Conservation (phyloP, 2,113 vertebrate species). For the Microcebus jonahi region DNA sequence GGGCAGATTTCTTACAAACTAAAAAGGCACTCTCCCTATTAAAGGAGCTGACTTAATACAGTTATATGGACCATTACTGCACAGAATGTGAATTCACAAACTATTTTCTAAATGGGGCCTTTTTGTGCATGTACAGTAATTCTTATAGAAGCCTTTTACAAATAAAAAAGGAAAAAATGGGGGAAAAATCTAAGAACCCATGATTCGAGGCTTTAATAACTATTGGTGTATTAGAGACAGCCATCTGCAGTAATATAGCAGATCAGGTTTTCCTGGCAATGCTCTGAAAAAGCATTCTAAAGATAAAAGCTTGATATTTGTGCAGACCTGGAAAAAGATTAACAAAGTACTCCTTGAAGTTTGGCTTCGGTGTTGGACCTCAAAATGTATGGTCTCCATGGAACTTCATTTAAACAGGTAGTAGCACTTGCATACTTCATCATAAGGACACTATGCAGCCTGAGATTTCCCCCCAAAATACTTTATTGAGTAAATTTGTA, state of each 20-base stretch:
- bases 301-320: constrained; percentile 72
- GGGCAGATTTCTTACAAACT: constrained; percentile 74
- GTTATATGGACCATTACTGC: constrained; percentile 74
- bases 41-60: constrained; percentile 78
- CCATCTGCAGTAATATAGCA: constrained; percentile 59
- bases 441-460: not conserved
- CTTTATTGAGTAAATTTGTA: constrained; percentile 36
- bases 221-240: constrained; percentile 66
- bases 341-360: constrained; percentile 45
- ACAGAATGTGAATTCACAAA: constrained; percentile 76
- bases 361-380: not conserved
- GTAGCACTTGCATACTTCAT: not conserved
- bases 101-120: constrained; percentile 74
- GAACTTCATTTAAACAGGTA: constrained; percentile 43
- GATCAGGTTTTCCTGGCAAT: constrained; percentile 50
- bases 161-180: constrained; percentile 58
- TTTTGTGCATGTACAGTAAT: constrained; percentile 80
- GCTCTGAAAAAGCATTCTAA: constrained; percentile 59
- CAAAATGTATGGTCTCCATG: not conserved
- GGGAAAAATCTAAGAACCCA: constrained; percentile 45
- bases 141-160: constrained; percentile 75
- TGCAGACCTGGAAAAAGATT: constrained; percentile 53
- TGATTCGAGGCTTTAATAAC: constrained; percentile 76
- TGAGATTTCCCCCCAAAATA: not conserved
- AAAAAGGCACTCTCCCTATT: constrained; percentile 74